Percentiles rank a stretch among this genome's conserved stretches.
Evolutionary conservation across 2,797 vertebrate genomes (phyloP).

Genomic region (Pseudocheirus occidentalis): DNA sequence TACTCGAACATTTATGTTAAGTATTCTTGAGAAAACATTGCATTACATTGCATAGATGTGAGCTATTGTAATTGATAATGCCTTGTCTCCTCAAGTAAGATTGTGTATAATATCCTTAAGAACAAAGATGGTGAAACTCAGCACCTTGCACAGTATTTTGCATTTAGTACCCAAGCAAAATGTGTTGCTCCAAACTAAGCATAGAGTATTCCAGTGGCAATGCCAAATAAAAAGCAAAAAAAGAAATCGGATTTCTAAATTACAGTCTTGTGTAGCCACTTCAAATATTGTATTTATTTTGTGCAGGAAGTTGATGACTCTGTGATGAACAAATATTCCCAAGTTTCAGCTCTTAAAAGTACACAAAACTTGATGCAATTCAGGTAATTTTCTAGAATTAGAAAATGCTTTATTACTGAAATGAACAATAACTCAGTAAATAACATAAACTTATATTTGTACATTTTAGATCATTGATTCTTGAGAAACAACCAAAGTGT

Average conservation of each 20-base stretch:
- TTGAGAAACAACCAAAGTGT: constrained; percentile 75
- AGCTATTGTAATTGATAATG: neutral
- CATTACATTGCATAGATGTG: neutral
- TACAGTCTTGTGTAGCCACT: constrained; percentile 41
- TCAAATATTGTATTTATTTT: constrained; percentile 68
- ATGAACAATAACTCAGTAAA: constrained; percentile 63
- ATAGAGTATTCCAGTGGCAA: neutral
- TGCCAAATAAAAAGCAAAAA: neutral
- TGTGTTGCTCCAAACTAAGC: neutral
- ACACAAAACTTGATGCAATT: constrained; percentile 78
- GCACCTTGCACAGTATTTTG: neutral
- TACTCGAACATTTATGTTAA: constrained; percentile 36
- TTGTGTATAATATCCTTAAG: neutral
- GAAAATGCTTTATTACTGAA: constrained; percentile 66
- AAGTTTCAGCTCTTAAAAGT: constrained; percentile 68
- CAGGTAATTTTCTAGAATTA: constrained; percentile 83
- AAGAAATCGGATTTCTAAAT: neutral
- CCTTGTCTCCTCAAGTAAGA: neutral
- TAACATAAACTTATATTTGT: constrained; percentile 62
- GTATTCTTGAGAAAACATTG: neutral
- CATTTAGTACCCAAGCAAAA: neutral
- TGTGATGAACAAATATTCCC: constrained; percentile 59
- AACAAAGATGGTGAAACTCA: neutral
- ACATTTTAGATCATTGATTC: constrained; percentile 78
- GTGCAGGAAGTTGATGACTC: constrained; percentile 78